A percentile compares a stretch with the other conserved stretches of the same genome.
These are phyloP conservation scores for Hypotaenidia philippensis DNA, from an alignment of 2,797 vertebrate species.

Conservation along the genomic window DNA sequence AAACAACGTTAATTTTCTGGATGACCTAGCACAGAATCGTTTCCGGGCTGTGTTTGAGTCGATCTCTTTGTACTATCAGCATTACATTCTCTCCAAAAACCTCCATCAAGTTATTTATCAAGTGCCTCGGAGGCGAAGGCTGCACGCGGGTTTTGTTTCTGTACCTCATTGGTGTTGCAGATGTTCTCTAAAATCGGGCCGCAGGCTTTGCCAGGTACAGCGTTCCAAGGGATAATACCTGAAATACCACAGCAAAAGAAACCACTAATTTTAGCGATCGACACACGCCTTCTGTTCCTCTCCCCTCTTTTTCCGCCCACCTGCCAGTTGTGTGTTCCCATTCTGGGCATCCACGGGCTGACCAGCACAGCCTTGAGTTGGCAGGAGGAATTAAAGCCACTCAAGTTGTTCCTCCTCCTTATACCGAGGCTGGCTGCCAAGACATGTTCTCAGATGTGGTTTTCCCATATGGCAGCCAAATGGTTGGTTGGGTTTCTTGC, in stretches of 20 bases:
- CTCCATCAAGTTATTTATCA: background rate
- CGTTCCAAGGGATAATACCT: conserved; percentile 98
- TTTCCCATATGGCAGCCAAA: conserved; percentile 67
- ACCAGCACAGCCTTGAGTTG: conserved; percentile 34
- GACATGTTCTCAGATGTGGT: conserved; percentile 59
- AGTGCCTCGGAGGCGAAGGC: background rate
- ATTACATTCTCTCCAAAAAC: background rate
- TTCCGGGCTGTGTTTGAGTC: background rate
- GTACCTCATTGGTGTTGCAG: conserved; percentile 94
- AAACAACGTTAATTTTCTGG: background rate
- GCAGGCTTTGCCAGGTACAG: conserved; percentile 93
- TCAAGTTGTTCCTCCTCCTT: background rate
- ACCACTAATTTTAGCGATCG: background rate
- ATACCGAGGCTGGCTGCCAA: conserved; percentile 12
- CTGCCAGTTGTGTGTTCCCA: conserved; percentile 61
- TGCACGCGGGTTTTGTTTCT: background rate
- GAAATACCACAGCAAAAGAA: conserved; percentile 56
- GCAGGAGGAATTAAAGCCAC: conserved; percentile 28
- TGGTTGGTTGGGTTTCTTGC: conserved; percentile 36
- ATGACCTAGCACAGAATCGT: background rate
- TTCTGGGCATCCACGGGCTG: background rate
- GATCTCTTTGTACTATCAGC: background rate
- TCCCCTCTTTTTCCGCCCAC: conserved; percentile 34
- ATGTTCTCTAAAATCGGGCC: conserved; percentile 89
- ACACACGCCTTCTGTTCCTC: background rate